Percentiles rank a stretch among this genome's conserved stretches.
Evolutionary conservation across 2,113 vertebrate species (phyloP).

Genomic region (Spheniscus mendiculus): DNA sequence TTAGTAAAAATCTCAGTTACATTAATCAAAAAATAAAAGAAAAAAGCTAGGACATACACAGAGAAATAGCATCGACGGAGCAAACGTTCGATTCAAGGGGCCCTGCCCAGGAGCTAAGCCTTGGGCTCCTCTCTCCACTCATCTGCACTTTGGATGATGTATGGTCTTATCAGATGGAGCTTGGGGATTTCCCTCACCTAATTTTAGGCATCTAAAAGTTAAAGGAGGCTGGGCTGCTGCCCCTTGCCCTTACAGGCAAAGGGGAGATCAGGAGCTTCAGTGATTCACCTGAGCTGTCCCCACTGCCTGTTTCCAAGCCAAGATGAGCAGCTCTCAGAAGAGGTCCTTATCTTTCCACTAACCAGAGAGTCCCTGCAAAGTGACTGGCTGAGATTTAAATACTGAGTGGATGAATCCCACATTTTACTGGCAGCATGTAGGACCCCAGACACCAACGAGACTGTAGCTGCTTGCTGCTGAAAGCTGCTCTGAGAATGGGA

Average conservation of each 20-base stretch:
- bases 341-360: background rate
- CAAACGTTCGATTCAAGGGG: background rate
- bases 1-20: background rate
- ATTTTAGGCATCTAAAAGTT: background rate
- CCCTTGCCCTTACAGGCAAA: background rate
- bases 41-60: background rate
- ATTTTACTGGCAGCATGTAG: background rate
- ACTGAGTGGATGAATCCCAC: background rate
- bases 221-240: background rate
- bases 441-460: background rate
- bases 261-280: background rate
- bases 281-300: background rate
- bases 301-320: background rate
- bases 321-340: background rate
- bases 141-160: background rate
- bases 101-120: background rate
- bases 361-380: background rate
- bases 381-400: background rate
- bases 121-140: background rate
- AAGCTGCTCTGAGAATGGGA: background rate
- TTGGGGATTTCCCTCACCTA: background rate
- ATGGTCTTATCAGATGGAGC: background rate
- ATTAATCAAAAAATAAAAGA: background rate
- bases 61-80: background rate
- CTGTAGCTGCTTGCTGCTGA: background rate